These are phyloP conservation scores for Choreutis nemorana DNA, from an alignment of 2,888 invertebrate species.

Conservation along the genomic window DNA sequence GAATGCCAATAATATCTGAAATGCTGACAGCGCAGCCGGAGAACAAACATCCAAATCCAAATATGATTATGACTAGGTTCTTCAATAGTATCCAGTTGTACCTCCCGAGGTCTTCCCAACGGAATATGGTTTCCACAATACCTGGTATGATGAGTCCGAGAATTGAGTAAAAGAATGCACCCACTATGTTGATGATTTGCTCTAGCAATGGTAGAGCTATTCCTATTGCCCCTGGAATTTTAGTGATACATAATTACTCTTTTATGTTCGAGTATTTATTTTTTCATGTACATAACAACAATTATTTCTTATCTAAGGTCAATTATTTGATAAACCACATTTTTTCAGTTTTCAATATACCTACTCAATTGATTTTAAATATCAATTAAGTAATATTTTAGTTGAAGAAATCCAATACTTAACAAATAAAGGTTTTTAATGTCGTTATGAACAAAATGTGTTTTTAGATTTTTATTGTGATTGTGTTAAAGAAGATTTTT, in stretches of 20 bases:
- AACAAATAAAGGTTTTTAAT: too few species aligned
- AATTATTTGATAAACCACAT: neutral
- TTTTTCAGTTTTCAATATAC: neutral
- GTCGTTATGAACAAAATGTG: too few species aligned
- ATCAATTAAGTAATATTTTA: too few species aligned
- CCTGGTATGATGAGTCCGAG: constrained; percentile 82
- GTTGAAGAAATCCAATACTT: too few species aligned
- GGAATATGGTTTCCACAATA: constrained; percentile 73
- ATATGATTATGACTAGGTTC: constrained; percentile 66
- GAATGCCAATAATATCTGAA: constrained; percentile 31
- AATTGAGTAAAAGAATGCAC: constrained; percentile 70
- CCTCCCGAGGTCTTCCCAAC: constrained; percentile 73
- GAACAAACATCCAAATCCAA: constrained; percentile 70
- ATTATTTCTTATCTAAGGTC: neutral
- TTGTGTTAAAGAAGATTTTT: too few species aligned
- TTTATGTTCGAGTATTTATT: too few species aligned
- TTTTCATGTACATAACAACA: too few species aligned
- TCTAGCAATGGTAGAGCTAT: constrained; percentile 69
- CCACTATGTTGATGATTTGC: constrained; percentile 55
- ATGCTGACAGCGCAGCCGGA: constrained; percentile 64
- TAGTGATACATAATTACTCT: neutral
- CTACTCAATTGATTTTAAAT: too few species aligned
- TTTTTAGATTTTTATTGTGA: too few species aligned
- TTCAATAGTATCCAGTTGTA: constrained; percentile 76
- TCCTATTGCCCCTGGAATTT: constrained; percentile 68